phyloP scores from a whole-genome alignment of 2,797 vertebrate genomes.

The Ambastaia sidthimunki region DNA sequence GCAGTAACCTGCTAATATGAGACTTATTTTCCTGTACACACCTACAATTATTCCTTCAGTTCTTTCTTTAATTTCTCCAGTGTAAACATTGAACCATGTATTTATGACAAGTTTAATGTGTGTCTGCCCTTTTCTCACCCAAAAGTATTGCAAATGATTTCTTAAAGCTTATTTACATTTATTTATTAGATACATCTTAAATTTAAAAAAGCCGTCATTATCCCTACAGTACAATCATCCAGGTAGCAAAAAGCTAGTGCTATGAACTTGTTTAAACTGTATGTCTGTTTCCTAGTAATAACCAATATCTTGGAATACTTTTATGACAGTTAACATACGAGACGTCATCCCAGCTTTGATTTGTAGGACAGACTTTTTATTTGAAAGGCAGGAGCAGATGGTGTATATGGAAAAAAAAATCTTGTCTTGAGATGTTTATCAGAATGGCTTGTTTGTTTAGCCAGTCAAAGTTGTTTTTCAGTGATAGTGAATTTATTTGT shows the following conservation, averaged over 20 bases:
- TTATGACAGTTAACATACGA: background rate
- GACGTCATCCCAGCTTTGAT: slow-evolving; percentile 6
- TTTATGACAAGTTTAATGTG: slow-evolving; percentile 4
- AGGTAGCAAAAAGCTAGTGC: background rate
- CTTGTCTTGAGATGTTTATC: background rate
- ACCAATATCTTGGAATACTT: background rate
- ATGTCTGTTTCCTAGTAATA: background rate
- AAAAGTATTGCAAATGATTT: background rate
- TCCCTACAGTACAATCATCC: background rate
- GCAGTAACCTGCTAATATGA: background rate
- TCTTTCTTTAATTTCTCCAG: background rate
- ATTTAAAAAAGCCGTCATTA: too few relatives aligned
- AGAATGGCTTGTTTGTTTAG: background rate
- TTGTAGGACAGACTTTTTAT: background rate
- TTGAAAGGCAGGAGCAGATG: background rate
- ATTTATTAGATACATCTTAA: too few relatives aligned
- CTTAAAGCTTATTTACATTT: too few relatives aligned
- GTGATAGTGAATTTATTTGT: slow-evolving; percentile 8
- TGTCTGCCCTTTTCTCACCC: slow-evolving; percentile 7
- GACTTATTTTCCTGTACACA: slow-evolving; percentile 14
- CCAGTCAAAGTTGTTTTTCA: background rate
- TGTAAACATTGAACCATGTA: slow-evolving; percentile 13
- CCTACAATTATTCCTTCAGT: slow-evolving; percentile 6
- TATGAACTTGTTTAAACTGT: background rate
- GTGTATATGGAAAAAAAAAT: background rate